These are phyloP conservation scores for Pseudomugil tenellus DNA, from an alignment of 2,797 vertebrate species.

Conservation along the genomic window DNA sequence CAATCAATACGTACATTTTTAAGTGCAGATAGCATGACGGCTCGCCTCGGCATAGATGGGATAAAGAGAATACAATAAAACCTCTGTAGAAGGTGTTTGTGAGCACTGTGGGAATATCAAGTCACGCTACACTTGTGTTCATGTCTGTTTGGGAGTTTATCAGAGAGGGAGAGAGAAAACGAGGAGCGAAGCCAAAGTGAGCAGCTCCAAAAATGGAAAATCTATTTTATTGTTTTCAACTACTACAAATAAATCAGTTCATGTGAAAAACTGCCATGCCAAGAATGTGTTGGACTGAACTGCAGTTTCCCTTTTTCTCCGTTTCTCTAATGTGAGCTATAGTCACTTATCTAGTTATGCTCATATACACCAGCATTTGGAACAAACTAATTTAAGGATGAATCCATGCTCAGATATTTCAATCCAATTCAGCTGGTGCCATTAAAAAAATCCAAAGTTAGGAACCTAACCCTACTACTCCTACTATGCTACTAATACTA, in stretches of 20 bases:
- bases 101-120: slow-evolving; percentile 8
- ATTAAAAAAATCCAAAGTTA: background rate
- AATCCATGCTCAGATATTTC: background rate
- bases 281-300: background rate
- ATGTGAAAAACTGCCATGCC: background rate
- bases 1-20: background rate
- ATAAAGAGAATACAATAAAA: background rate
- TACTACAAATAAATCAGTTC: slow-evolving; percentile 3
- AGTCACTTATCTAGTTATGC: background rate
- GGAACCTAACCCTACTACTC: background rate
- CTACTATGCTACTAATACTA: background rate
- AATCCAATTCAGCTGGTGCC: background rate
- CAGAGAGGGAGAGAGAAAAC: background rate
- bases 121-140: slow-evolving; percentile 11
- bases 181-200: slow-evolving; percentile 3
- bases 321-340: background rate
- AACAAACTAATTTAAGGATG: background rate
- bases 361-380: background rate
- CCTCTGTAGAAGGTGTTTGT: slow-evolving; percentile 6
- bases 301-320: background rate
- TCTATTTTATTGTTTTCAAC: slow-evolving; percentile 4
- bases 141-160: slow-evolving; percentile 12
- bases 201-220: background rate
- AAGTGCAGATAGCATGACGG: background rate
- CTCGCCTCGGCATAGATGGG: background rate